These are phyloP conservation scores for Eristalis arbustorum DNA, from an alignment of 2,888 invertebrate genomes.

Conservation along the genomic window DNA sequence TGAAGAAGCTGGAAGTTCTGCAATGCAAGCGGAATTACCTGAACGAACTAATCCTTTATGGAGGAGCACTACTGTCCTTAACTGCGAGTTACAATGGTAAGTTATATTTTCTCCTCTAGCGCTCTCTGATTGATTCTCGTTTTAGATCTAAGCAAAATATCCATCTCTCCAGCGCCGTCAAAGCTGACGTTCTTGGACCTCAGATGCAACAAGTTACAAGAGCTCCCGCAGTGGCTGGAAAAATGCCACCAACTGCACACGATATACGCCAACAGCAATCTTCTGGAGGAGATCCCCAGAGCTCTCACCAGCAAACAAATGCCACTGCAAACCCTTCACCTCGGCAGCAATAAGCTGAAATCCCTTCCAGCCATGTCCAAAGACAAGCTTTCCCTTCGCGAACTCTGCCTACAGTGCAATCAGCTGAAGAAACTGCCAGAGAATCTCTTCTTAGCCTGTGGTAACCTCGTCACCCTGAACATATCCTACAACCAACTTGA, in stretches of 20 bases:
- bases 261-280: slow-evolving; percentile 88
- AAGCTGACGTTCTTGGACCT: slow-evolving; percentile 89
- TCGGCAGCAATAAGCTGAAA: slow-evolving; percentile 89
- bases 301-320: slow-evolving; percentile 88
- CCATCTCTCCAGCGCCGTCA: slow-evolving; percentile 85
- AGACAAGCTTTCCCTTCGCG: slow-evolving; percentile 84
- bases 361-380: slow-evolving; percentile 87
- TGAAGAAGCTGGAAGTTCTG: slow-evolving; percentile 88
- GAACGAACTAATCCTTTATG: slow-evolving; percentile 89
- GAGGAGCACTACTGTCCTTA: slow-evolving; percentile 87
- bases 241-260: slow-evolving; percentile 87
- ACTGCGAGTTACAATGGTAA: slow-evolving; percentile 91
- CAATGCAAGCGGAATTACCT: slow-evolving; percentile 89
- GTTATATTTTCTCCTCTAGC: slow-evolving; percentile 67
- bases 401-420: slow-evolving; percentile 89
- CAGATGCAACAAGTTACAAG: slow-evolving; percentile 87
- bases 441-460: slow-evolving; percentile 87
- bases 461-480: slow-evolving; percentile 86
- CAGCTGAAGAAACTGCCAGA: slow-evolving; percentile 87
- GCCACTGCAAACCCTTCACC: slow-evolving; percentile 86
- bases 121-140: slow-evolving; percentile 72
- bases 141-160: slow-evolving; percentile 87
- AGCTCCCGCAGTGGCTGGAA: slow-evolving; percentile 89
- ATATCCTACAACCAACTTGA: slow-evolving; percentile 89
- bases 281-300: slow-evolving; percentile 86